Evolutionary conservation across 2,888 invertebrate species (phyloP).

Genomic region (Hirtodrosophila trivittata): DNA sequence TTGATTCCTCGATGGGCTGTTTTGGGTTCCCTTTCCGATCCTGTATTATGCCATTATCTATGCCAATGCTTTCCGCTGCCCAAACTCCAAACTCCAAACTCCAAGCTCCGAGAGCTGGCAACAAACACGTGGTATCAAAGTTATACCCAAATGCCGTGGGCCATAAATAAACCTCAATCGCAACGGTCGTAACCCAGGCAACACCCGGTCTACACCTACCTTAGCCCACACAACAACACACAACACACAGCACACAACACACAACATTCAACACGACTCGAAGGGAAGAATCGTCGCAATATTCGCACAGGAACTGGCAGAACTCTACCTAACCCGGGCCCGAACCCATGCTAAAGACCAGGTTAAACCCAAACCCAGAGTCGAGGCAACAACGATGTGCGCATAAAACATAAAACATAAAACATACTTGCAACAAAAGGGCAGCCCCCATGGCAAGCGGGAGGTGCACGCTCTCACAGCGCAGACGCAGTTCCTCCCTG

Average conservation of each 20-base stretch:
- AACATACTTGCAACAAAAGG: slow-evolving; percentile 46
- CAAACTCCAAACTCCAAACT: slow-evolving; percentile 64
- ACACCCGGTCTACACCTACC: slow-evolving; percentile 24
- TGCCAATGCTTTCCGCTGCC: slow-evolving; percentile 64
- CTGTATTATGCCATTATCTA: slow-evolving; percentile 58
- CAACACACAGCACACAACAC: background rate
- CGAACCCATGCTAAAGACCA: background rate
- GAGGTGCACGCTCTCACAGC: slow-evolving; percentile 60
- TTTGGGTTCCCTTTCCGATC: background rate
- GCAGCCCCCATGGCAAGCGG: slow-evolving; percentile 28
- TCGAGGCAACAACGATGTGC: slow-evolving; percentile 19
- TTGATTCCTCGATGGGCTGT: too few relatives aligned
- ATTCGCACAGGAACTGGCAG: slow-evolving; percentile 19
- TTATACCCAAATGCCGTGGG: slow-evolving; percentile 67
- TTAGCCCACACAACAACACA: slow-evolving; percentile 17
- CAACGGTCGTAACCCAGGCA: slow-evolving; percentile 50
- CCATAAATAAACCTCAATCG: slow-evolving; percentile 78
- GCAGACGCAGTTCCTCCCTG: slow-evolving; percentile 59
- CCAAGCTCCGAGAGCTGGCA: slow-evolving; percentile 43
- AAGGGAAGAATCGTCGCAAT: too few relatives aligned
- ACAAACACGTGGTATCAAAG: slow-evolving; percentile 71
- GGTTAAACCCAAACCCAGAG: slow-evolving; percentile 8
- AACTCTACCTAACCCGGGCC: background rate
- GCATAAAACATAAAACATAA: slow-evolving; percentile 51
- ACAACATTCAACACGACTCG: slow-evolving; percentile 2